Evolutionary conservation across 2,113 vertebrate species (phyloP), one percentile per base, ranked within the genome.

Genomic region (Pogona vitticeps): DNA sequence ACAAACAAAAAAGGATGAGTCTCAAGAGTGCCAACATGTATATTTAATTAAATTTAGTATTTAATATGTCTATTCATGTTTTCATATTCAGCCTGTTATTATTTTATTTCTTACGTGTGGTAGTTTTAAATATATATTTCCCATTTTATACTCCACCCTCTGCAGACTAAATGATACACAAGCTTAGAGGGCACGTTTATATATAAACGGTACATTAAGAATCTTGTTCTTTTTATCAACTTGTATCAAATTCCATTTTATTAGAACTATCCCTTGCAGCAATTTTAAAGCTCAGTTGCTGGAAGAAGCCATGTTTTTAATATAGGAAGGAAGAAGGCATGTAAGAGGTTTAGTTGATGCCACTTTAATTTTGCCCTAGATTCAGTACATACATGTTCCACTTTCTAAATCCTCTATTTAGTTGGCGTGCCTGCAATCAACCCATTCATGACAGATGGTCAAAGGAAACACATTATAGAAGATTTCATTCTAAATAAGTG

Each of bases 301-400:
- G 38, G 0, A 0, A 85, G 92, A 52, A 52, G 18, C 18, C 2
- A n/a, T 67, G 46, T 76, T 23, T 52, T 87, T 76, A 86, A 10
- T 13, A 15, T 46, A 0, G 0, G 71, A 9, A 38, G 36, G 89
- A 75, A 85, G 40, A 67, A 84, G 58, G 59, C 14, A 58, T 77
- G 26, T 15, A 82, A 79, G 86, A 88, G 12, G 3, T 88, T 86
- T 52, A 36, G 42, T 76, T 84, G 84, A 73, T 70, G 82, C 38
- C 76, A 59, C 1, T 89, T 95, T 96, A 94, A 96, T 95, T 97
- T 94, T 91, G 75, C 90, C 90, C 85, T 33, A 63, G 82, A 70
- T 96, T 95, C 94, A 93, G 94, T 95, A 88, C 89, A 91, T 87
- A 93, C 87, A 85, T 63, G 67, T 79, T 90, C 84, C 93, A 86